Evolutionary conservation across 2,888 invertebrate genomes (phyloP).

Genomic region (Chrysomela aeneicollis): DNA sequence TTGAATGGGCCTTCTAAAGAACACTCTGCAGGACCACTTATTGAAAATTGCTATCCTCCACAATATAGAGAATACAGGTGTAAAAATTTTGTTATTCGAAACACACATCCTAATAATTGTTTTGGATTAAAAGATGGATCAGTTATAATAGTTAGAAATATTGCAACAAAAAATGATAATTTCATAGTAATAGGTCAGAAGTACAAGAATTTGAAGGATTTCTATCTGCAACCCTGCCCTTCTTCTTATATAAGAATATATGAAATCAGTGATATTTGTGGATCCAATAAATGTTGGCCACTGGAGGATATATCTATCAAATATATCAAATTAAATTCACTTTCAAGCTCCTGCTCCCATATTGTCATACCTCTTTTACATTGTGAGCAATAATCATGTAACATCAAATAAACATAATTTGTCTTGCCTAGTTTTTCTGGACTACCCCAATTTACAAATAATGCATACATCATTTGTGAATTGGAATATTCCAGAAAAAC

Average conservation of each 20-base stretch:
- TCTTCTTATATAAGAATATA: constrained; percentile 25
- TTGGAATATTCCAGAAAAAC: too few species aligned
- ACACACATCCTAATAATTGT: constrained; percentile 22
- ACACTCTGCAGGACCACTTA: constrained; percentile 4
- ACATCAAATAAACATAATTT: neutral
- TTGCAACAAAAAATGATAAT: constrained; percentile 15
- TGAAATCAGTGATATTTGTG: constrained; percentile 3
- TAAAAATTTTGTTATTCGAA: constrained; percentile 23
- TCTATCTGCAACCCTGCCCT: constrained; percentile 20
- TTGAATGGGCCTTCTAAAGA: constrained; percentile 10
- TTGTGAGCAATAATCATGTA: neutral
- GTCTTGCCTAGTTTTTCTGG: too few species aligned
- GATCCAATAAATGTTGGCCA: neutral
- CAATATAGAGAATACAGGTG: constrained; percentile 20
- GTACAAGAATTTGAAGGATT: constrained; percentile 19
- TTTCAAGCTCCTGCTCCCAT: neutral
- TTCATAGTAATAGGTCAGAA: constrained; percentile 17
- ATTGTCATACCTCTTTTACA: neutral
- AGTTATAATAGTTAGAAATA: constrained; percentile 19
- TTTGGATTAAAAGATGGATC: constrained; percentile 19
- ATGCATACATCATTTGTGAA: too few species aligned
- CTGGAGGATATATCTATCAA: constrained; percentile 16
- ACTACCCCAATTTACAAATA: too few species aligned
- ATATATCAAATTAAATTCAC: constrained; percentile 16
- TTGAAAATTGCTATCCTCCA: constrained; percentile 13